Evolutionary conservation across 1,140 invertebrate genomes (phyloP), one percentile per base, ranked within the genome.

Genomic region (Calycopis cecrops): DNA sequence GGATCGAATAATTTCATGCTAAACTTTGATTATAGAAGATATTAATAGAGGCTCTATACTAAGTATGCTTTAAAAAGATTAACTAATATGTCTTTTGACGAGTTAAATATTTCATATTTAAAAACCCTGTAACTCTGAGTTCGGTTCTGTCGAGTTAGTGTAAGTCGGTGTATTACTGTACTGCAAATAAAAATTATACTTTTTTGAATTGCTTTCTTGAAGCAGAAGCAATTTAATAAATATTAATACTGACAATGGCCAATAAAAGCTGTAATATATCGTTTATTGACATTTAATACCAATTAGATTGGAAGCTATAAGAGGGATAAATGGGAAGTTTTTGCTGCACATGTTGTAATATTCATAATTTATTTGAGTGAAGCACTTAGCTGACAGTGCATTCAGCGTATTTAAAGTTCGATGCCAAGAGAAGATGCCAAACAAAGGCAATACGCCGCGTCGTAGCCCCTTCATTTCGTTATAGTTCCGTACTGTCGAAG

Each of bases 371-470:
- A 74, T 72, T 69, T 65, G 63, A 59, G 65, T 60, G 69, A 70
- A 69, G 76, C 77, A 70, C 71, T 77, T 79, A 79, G 71, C 76
- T 80, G 76, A 81, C 75, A 77, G 57, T 59, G 73, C 70, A 75
- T 64, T 73, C 57, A 70, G 62, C 62, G 58, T 72, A 67, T 75
- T 70, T 70, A 67, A 79, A 61, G 71, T 76, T 73, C 62, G 72
- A 84, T 85, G 82, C 82, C 82, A 85, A 85, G 65, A 82, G 71
- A 69, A 65, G 76, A 84, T 82, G 82, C 80, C 82, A 85, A 82
- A 78, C 76, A 83, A 82, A 82, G 76, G 80, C 77, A 80, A 84
- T 84, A 81, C 73, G 73, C 70, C 21, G 21, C 21, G 63, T 56
- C 64, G 64, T 50, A 63, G 65, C 61, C 65, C 59, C 60, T 60